A percentile compares a stretch with the other conserved stretches of the same genome.
Evolutionary conservation across 2,113 vertebrate genomes (phyloP).

Genomic region (Triplophysa dalaica): DNA sequence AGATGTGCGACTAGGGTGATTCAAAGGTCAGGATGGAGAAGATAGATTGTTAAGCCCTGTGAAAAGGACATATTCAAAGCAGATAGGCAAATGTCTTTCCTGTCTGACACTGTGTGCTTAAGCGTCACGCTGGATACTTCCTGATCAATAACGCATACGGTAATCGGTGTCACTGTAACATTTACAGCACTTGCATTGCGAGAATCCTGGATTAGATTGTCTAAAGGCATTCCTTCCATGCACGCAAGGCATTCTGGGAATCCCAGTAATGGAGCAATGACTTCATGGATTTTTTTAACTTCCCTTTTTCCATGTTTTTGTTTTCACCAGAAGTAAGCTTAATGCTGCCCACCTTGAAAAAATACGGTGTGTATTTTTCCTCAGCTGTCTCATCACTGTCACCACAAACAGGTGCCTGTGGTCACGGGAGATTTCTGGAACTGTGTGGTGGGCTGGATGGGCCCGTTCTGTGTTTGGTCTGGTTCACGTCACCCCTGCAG

Average conservation of each 20-base stretch:
- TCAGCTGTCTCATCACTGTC: neutral
- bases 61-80: conserved; percentile 26
- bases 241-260: conserved; percentile 65
- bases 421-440: conserved; percentile 5
- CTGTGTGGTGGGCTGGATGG: neutral
- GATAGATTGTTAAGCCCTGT: neutral
- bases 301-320: conserved; percentile 6
- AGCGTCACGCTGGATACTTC: neutral
- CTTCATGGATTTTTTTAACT: neutral
- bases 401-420: neutral
- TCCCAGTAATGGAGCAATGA: conserved; percentile 2
- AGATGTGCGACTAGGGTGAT: neutral
- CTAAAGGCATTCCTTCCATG: conserved; percentile 69
- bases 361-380: neutral
- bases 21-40: conserved; percentile 9
- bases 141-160: neutral
- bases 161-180: neutral
- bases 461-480: neutral
- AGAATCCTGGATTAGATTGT: conserved; percentile 65
- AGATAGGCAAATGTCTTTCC: conserved; percentile 8
- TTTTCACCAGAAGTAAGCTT: neutral
- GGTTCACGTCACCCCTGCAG: neutral
- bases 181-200: neutral
- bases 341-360: neutral
- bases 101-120: neutral